These are phyloP conservation scores for Drosophila tanythrix DNA, from an alignment of 2,888 invertebrate genomes.

Conservation along the genomic window DNA sequence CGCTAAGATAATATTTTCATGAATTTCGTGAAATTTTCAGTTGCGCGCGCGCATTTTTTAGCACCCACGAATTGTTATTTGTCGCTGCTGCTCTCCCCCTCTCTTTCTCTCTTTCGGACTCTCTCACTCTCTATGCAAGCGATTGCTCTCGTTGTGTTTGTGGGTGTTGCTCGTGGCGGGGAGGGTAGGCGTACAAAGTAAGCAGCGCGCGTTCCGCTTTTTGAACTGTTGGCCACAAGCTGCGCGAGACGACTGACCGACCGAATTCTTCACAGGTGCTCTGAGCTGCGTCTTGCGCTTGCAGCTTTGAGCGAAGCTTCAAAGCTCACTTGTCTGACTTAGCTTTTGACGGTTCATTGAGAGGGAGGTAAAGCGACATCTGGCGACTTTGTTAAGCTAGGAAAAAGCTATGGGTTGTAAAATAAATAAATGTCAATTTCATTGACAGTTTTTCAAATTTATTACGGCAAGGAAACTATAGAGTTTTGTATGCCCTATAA, in stretches of 20 bases:
- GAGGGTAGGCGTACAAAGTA: constrained; percentile 29
- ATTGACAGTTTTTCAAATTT: not conserved
- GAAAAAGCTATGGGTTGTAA: constrained; percentile 19
- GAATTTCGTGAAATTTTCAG: constrained; percentile 57
- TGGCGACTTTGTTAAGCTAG: not conserved
- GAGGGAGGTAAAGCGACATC: constrained; percentile 28
- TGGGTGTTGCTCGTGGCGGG: constrained; percentile 32
- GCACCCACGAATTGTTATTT: constrained; percentile 58
- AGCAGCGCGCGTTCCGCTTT: constrained; percentile 61
- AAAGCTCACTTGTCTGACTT: not conserved
- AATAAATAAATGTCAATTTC: constrained; percentile 15
- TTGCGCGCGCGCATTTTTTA: constrained; percentile 65
- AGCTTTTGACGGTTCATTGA: constrained; percentile 3
- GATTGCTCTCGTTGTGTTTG: constrained; percentile 25
- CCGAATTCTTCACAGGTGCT: constrained; percentile 10
- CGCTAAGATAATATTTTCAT: constrained; percentile 55
- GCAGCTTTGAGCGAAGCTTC: constrained; percentile 30
- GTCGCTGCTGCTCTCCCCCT: constrained; percentile 39
- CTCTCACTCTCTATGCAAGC: constrained; percentile 30
- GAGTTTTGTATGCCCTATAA: not conserved
- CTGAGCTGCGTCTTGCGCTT: constrained; percentile 10
- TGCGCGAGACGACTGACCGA: constrained; percentile 70
- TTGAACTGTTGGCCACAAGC: constrained; percentile 66
- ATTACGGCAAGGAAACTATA: not conserved
- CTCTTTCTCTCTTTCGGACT: constrained; percentile 20